Percentiles rank a stretch among this genome's conserved stretches.
Conservation (phyloP, 2,888 invertebrate genomes). For the Steinernema scapterisci region DNA sequence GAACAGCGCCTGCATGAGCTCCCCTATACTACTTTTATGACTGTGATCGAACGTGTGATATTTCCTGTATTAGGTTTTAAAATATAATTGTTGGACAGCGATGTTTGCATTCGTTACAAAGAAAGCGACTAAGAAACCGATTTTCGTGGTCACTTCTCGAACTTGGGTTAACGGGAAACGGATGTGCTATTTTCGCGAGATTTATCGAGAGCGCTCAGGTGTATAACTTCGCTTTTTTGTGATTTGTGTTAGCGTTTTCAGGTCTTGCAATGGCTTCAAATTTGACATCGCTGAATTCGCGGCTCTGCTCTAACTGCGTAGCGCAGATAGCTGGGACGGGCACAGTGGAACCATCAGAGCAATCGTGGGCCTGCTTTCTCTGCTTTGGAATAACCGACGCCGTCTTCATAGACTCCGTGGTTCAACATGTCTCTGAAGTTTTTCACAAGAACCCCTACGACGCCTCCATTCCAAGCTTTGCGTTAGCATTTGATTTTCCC, state of each 20-base stretch:
- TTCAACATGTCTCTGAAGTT: not conserved
- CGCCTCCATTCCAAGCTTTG: constrained; percentile 50
- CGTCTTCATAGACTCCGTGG: constrained; percentile 12
- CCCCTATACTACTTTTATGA: no score
- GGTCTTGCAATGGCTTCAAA: no score
- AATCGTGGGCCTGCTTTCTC: not conserved
- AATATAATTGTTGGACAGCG: not conserved
- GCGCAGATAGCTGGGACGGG: not conserved
- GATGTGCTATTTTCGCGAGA: no score
- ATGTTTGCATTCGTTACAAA: no score
- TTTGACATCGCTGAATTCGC: not conserved
- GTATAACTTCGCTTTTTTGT: no score
- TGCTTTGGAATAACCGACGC: constrained; percentile 26
- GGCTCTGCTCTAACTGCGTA: constrained; percentile 1
- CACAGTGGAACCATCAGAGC: not conserved
- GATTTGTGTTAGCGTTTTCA: no score
- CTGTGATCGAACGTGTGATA: not conserved
- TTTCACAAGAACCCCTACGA: constrained; percentile 57
- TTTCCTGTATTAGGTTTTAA: not conserved
- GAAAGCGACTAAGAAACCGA: no score
- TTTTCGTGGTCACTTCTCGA: no score
- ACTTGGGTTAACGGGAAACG: no score
- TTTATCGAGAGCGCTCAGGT: no score
- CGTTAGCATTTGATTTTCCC: constrained; percentile 62
- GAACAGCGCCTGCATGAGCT: no score